A percentile compares a stretch with the other conserved stretches of the same genome.
phyloP scores from a whole-genome alignment of 2,888 invertebrate species.

The Drosophila nigricruria region DNA sequence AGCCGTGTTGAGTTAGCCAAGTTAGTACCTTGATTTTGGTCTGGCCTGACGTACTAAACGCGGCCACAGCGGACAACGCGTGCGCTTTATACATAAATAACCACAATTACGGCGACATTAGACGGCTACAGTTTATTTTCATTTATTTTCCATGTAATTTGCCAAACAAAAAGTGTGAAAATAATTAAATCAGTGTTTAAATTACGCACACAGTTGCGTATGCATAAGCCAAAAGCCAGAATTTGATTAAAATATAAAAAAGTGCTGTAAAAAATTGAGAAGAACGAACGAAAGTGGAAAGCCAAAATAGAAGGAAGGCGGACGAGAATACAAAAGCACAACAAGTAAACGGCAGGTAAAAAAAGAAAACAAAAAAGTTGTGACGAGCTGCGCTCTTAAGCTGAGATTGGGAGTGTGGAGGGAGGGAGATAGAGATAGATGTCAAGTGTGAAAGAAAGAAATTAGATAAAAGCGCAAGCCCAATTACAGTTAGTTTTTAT shows the following conservation, averaged over 20 bases:
- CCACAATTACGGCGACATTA: constrained; percentile 49
- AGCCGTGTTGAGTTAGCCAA: constrained; percentile 66
- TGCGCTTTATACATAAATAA: constrained; percentile 53
- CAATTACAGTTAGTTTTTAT: constrained; percentile 71
- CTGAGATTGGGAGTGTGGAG: constrained; percentile 44
- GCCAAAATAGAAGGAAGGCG: constrained; percentile 57
- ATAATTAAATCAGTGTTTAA: constrained; percentile 25
- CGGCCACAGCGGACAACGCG: constrained; percentile 71
- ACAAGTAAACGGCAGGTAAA: constrained; percentile 67
- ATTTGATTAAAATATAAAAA: constrained; percentile 32
- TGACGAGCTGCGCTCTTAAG: constrained; percentile 41
- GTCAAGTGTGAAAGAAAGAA: constrained; percentile 63
- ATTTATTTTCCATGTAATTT: constrained; percentile 45
- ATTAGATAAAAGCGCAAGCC: constrained; percentile 45
- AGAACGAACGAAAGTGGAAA: constrained; percentile 62
- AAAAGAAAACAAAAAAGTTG: constrained; percentile 28
- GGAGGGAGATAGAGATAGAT: constrained; percentile 44
- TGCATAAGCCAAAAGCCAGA: constrained; percentile 17
- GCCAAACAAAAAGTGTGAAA: constrained; percentile 28
- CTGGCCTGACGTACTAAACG: constrained; percentile 66
- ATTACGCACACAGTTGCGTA: constrained; percentile 9
- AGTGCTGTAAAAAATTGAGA: constrained; percentile 71
- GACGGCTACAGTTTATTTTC: constrained; percentile 54
- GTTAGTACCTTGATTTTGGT: constrained; percentile 70
- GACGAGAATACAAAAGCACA: constrained; percentile 59